Conservation (phyloP, 2,888 invertebrate genomes). For the Rambutsinella grinnellia region DNA sequence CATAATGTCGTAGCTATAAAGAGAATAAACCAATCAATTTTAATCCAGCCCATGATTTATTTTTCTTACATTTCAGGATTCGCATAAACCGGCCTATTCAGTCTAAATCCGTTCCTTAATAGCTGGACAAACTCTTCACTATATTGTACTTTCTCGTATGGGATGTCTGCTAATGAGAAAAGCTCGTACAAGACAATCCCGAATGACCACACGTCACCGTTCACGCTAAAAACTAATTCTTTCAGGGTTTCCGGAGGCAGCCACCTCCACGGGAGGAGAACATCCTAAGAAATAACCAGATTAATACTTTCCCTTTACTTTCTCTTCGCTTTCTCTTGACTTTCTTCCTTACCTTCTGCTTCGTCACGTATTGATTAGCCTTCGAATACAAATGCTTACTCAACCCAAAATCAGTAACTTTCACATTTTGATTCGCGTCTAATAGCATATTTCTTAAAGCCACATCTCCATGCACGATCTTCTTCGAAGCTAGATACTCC, state of each 20-base stretch:
- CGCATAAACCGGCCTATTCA: constrained; percentile 50
- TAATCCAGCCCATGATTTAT: no score
- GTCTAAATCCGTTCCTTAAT: constrained; percentile 46
- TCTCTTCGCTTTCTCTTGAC: no score
- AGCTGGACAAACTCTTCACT: constrained; percentile 47
- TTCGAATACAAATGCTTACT: constrained; percentile 53
- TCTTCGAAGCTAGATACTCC: constrained; percentile 50
- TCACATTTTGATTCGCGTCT: constrained; percentile 42
- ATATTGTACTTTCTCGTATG: constrained; percentile 34
- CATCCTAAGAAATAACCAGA: constrained; percentile 29
- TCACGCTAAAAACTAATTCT: constrained; percentile 44
- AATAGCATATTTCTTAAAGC: constrained; percentile 50
- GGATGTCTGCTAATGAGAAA: constrained; percentile 48
- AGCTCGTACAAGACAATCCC: constrained; percentile 52
- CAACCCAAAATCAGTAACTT: constrained; percentile 57
- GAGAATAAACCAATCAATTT: no score
- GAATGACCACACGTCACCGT: constrained; percentile 51
- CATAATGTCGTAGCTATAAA: constrained; percentile 51
- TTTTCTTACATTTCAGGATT: constrained; percentile 50
- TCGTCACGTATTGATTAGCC: constrained; percentile 41
- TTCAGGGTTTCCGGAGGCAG: constrained; percentile 49
- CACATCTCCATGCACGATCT: constrained; percentile 54
- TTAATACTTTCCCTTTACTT: neutral
- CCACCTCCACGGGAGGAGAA: constrained; percentile 58
- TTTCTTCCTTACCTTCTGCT: constrained; percentile 34